A percentile compares a stretch with the other conserved stretches of the same genome.
These are phyloP conservation scores for Griposia aprilina DNA, from an alignment of 2,888 invertebrate genomes.

Conservation along the genomic window DNA sequence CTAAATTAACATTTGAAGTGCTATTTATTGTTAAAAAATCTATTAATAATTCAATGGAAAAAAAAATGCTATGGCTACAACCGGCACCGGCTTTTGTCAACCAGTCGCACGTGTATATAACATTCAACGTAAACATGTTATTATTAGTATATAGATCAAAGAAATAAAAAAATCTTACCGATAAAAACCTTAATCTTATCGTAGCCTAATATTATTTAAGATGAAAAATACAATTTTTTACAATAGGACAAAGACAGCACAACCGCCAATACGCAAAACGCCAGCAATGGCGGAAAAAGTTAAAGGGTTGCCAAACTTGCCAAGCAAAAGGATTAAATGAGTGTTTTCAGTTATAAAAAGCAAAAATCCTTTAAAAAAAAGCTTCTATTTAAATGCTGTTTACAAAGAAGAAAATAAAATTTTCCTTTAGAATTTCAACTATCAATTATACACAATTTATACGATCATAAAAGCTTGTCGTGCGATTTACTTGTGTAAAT, in stretches of 20 bases:
- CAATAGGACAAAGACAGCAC: slow-evolving; percentile 57
- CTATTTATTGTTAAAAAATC: slow-evolving; percentile 45
- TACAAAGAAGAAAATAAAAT: too few species aligned
- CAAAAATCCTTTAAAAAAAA: too few species aligned
- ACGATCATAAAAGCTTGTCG: too few species aligned
- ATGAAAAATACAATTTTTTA: slow-evolving; percentile 38
- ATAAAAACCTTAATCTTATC: slow-evolving; percentile 8
- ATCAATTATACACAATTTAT: too few species aligned
- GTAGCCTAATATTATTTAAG: slow-evolving; percentile 18
- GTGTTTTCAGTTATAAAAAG: slow-evolving; percentile 24
- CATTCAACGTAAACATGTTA: background rate
- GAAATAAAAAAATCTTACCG: slow-evolving; percentile 51
- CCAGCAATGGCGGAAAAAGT: slow-evolving; percentile 60
- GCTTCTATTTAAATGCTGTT: too few species aligned
- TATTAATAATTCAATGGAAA: slow-evolving; percentile 45
- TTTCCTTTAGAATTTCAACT: too few species aligned
- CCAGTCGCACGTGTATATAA: slow-evolving; percentile 65
- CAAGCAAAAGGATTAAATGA: background rate
- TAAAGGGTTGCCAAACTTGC: slow-evolving; percentile 20
- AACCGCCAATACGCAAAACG: slow-evolving; percentile 54
- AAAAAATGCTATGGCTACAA: slow-evolving; percentile 40
- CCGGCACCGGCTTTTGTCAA: slow-evolving; percentile 72
- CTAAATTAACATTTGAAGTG: background rate
- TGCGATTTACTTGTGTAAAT: too few species aligned
- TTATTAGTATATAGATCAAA: background rate